A percentile compares a stretch with the other conserved stretches of the same genome.
Conservation (phyloP, 35 echinoderm and acorn worm species). For the Strongylocentrotus purpuratus region DNA sequence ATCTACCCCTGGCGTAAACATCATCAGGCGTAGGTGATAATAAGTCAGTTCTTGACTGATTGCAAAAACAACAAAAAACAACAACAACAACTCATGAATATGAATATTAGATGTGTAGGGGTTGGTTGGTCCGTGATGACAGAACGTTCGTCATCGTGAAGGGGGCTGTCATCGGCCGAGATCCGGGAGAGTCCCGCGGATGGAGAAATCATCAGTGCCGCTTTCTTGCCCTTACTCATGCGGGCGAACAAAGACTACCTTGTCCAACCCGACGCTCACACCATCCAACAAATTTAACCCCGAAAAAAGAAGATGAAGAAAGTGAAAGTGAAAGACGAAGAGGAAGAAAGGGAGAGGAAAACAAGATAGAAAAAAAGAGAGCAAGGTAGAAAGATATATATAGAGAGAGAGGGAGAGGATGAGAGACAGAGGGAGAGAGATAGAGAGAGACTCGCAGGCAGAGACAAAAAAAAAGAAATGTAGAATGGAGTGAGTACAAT, state of each 20-base stretch:
- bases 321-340: not conserved
- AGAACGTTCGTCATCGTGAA: conserved; percentile 5
- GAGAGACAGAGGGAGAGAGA: too few species aligned
- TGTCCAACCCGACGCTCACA: conserved; percentile 13
- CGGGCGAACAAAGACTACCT: conserved; percentile 33
- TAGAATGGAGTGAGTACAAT: too few species aligned
- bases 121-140: not conserved
- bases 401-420: not conserved
- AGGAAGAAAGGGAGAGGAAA: not conserved
- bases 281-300: not conserved
- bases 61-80: too few species aligned
- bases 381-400: not conserved
- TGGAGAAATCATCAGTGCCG: conserved; percentile 31
- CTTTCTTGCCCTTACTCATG: not conserved
- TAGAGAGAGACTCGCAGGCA: too few species aligned
- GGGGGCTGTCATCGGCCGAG: conserved; percentile 9
- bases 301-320: not conserved
- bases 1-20: too few species aligned
- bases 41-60: too few species aligned
- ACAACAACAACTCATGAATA: not conserved
- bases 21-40: too few species aligned
- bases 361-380: not conserved
- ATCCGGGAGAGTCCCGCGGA: conserved; percentile 27
- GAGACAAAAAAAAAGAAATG: too few species aligned
- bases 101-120: not conserved